Percentiles rank a stretch among this genome's conserved stretches.
Evolutionary conservation across 1,140 invertebrate species (phyloP).

Genomic region (Macrobrachium rosenbergii): DNA sequence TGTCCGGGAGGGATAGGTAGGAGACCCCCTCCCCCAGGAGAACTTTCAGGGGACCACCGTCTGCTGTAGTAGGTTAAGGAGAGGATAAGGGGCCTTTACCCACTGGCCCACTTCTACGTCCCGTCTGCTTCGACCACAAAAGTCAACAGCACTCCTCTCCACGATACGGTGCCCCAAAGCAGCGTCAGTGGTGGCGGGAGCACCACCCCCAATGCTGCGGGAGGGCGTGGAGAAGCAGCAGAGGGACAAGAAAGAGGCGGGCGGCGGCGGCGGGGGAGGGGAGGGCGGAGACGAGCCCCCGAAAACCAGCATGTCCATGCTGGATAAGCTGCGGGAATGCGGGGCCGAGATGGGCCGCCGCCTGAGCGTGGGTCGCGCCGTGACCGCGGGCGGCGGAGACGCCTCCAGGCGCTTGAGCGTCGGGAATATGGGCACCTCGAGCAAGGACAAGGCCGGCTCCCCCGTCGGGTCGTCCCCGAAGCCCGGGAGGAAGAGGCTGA

Average conservation of each 20-base stretch:
- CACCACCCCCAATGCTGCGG: no score
- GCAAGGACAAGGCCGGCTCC: background rate
- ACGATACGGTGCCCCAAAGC: no score
- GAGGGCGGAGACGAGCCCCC: background rate
- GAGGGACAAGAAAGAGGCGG: background rate
- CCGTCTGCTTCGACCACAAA: no score
- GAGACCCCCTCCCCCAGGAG: no score
- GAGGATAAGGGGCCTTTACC: no score
- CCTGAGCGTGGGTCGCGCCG: conserved; percentile 34
- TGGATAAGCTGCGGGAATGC: conserved; percentile 60
- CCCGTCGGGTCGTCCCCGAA: conserved; percentile 37
- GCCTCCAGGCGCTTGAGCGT: conserved; percentile 49
- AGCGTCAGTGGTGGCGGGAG: no score
- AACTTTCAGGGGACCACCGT: no score
- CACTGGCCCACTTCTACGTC: no score
- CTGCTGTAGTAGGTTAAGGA: no score
- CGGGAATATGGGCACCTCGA: conserved; percentile 61
- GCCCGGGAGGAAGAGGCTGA: conserved; percentile 51
- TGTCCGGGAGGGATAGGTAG: no score
- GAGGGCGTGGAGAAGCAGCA: no score
- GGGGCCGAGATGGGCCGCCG: conserved; percentile 61
- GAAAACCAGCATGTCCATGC: conserved; percentile 46
- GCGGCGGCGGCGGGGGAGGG: background rate
- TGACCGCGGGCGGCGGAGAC: conserved; percentile 12
- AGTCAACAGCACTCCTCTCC: no score